A percentile compares a stretch with the other conserved stretches of the same genome.
These are phyloP conservation scores for Megaustenia siamemsis DNA, from an alignment of 2,888 invertebrate species.

Conservation along the genomic window DNA sequence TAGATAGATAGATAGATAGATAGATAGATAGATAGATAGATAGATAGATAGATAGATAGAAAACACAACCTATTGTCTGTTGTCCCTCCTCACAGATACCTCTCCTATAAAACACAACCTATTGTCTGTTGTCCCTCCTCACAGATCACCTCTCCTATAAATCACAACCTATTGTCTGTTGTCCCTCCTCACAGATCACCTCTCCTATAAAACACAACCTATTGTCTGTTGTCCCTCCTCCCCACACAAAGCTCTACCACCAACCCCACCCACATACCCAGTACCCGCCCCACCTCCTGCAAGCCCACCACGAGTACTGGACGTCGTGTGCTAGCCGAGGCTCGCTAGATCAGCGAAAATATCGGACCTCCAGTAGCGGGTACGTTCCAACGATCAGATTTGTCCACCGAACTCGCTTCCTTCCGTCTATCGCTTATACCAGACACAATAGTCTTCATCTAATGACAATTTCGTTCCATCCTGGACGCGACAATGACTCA, in stretches of 20 bases:
- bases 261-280: not conserved
- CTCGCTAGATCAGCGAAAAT: slow-evolving; percentile 34
- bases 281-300: not conserved
- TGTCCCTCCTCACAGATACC: too few species aligned
- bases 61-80: too few species aligned
- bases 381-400: not conserved
- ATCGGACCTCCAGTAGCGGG: not conserved
- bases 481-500: too few species aligned
- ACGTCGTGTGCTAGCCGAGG: not conserved
- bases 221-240: not conserved
- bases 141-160: too few species aligned
- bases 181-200: not conserved
- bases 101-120: too few species aligned
- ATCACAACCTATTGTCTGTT: not conserved
- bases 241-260: too few species aligned
- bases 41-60: not conserved
- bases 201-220: not conserved
- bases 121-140: too few species aligned
- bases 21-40: not conserved
- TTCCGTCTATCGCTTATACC: not conserved
- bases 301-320: not conserved
- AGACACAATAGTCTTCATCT: not conserved
- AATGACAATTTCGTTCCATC: too few species aligned
- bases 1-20: not conserved
- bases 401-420: not conserved